Percentiles rank a stretch among this genome's conserved stretches.
Conservation (phyloP, 1,140 invertebrate genomes). For the Latrodectus geometricus region DNA sequence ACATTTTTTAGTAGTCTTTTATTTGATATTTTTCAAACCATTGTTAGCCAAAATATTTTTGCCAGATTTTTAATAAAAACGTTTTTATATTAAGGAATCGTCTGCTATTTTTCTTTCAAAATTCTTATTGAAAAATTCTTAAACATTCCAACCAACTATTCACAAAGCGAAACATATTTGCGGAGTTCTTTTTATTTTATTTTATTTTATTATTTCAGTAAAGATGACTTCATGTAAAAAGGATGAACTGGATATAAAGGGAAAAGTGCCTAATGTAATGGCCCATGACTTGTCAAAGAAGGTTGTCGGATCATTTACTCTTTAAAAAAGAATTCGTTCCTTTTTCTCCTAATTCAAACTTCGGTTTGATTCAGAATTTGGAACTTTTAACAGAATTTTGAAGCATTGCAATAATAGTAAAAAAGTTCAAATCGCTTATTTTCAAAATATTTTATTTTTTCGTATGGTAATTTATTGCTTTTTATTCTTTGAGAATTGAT, state of each 20-base stretch:
- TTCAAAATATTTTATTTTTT: no score
- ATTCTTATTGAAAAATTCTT: neutral
- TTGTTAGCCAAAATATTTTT: no score
- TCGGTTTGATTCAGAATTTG: neutral
- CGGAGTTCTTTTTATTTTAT: neutral
- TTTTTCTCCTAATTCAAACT: neutral
- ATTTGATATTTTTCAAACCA: no score
- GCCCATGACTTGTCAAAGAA: conserved; percentile 38
- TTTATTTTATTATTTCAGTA: neutral
- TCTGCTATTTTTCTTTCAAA: neutral
- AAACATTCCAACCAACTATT: conserved; percentile 21
- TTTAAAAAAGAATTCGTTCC: neutral
- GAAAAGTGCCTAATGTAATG: conserved; percentile 24
- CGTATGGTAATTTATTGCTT: no score
- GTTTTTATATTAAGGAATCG: conserved; percentile 23
- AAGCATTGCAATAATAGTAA: no score
- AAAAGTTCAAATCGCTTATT: no score
- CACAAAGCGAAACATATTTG: neutral
- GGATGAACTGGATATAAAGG: neutral
- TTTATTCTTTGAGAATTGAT: no score
- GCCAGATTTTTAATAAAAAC: neutral
- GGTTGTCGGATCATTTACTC: conserved; percentile 35
- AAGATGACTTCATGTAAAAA: neutral
- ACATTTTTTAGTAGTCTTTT: no score
- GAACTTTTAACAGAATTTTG: no score